These are phyloP conservation scores for Pollenia amentaria DNA, from an alignment of 2,888 invertebrate genomes.

Conservation along the genomic window DNA sequence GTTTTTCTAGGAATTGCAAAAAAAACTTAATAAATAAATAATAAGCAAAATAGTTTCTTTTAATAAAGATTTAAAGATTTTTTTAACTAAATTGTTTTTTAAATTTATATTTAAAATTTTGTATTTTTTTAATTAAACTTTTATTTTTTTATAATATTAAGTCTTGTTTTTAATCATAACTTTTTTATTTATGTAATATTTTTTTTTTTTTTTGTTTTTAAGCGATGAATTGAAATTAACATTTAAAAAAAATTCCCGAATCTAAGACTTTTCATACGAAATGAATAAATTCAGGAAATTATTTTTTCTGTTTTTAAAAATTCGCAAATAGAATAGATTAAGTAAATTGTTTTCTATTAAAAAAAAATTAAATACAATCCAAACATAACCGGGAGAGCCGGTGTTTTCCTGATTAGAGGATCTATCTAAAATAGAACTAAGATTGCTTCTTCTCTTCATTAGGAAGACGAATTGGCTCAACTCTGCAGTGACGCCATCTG, in stretches of 20 bases:
- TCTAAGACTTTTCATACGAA: not conserved
- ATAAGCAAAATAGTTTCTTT: constrained; percentile 29
- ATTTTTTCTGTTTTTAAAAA: too few relatives aligned
- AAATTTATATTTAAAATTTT: constrained; percentile 28
- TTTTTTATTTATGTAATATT: constrained; percentile 37
- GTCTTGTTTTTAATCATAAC: constrained; percentile 58
- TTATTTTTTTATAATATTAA: constrained; percentile 38
- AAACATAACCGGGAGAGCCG: too few relatives aligned
- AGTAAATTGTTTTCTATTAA: too few relatives aligned
- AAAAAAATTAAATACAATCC: too few relatives aligned
- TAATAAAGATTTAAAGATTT: constrained; percentile 49
- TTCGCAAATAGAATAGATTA: too few relatives aligned
- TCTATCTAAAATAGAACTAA: too few relatives aligned
- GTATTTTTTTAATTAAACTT: constrained; percentile 5
- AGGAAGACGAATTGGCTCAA: too few relatives aligned
- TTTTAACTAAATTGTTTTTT: constrained; percentile 43
- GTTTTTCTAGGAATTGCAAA: constrained; percentile 19
- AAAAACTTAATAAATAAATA: constrained; percentile 3
- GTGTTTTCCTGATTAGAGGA: too few relatives aligned
- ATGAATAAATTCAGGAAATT: too few relatives aligned
- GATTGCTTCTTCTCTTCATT: too few relatives aligned
- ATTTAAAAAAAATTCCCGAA: not conserved
- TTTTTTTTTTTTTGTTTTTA: constrained; percentile 13
- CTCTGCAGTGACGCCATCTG: too few relatives aligned
- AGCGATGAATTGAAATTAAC: constrained; percentile 8